Base-by-base conservation (phyloP, 2,113 vertebrate species). In the Lasiurus cinereus region DNA sequence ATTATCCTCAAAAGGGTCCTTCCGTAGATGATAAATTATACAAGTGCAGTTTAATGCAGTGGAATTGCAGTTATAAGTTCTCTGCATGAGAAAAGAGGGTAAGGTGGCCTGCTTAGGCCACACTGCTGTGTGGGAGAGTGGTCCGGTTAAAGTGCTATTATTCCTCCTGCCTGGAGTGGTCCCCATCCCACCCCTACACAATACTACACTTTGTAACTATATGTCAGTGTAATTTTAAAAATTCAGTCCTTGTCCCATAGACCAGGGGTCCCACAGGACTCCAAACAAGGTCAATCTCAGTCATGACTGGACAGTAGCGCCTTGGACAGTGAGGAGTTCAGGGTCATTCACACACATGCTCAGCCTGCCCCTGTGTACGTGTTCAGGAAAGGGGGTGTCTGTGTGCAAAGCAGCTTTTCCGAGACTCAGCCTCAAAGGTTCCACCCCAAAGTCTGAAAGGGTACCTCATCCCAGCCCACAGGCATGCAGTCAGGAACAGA, bases 271-370 rank as follows among this genome's bases (percentile, higher is more conserved):
- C 19, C 6, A 0, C 0, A 0, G 18, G 29, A 52, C 31, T 15
- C 22, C 22, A 6, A 12, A 21, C 0, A 13, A 19, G 43, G 11
- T 62, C 4, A 1, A 27, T 62, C 19, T 39, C 46, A 1, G 19
- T 15, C 0, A 0, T 1, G 33, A n/a, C 33, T 3, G 1, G 24
- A 3, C 9, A 0, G 16, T 16, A 4, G 29, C 3, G 16, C 85
- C 67, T 11, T 18, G 33, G 54, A 18, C 29, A 4, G 36, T 7
- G 11, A 3, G 21, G 16, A 24, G n/a, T 22, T 7, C 14, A 5
- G 76, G 1, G 6, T 59, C 24, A 29, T 18, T 59, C 6, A 8
- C 24, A 8, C 1, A 27, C 12, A 52, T 14, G 16, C 29, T 52
- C 2, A 33, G 48, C 82, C 14, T 11, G 52, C 46, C 13, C 21